Evolutionary conservation across 2,113 vertebrate species (phyloP).

Genomic region (human): GRCh38 chr4:19797001-19797500

Average conservation of each 20-base stretch:
- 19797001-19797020: background rate
- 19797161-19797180: rapidly evolving
- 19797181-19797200: background rate
- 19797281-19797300: background rate
- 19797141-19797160: background rate
- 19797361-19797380: background rate
- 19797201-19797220: background rate
- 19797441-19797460: too few species aligned
- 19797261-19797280: background rate
- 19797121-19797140: background rate
- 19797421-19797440: too few species aligned
- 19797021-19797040: background rate
- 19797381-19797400: background rate
- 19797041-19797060: background rate
- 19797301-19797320: background rate
- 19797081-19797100: background rate
- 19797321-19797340: background rate
- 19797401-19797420: too few species aligned
- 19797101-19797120: background rate
- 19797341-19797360: background rate
- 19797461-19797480: too few species aligned
- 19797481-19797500: too few species aligned
- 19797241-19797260: background rate
- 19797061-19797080: background rate
- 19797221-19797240: background rate